Base-by-base conservation (phyloP, 2,888 invertebrate genomes). In the Cephalotes varians region DNA sequence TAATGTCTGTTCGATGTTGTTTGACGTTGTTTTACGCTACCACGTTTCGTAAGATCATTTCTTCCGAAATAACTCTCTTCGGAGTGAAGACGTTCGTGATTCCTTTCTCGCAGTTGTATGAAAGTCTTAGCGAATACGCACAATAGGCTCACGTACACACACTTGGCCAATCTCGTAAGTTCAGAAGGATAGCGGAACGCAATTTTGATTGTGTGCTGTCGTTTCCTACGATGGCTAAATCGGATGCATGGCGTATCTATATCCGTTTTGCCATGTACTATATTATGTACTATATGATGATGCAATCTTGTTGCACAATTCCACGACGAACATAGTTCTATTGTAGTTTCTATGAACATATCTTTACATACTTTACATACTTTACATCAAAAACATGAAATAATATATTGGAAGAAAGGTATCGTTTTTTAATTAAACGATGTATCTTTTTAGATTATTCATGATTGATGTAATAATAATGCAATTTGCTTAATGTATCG, bases 341-440 rank as follows among this genome's bases (percentile, higher is more conserved):
- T 65, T 31, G 65, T 85, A 81, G 83, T 88, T 87, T 85, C 73
- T 86, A 86, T 85, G 81, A 85, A 83, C 76, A 82, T 49, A 34
- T 49, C 37, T 81, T 87, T 87, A n/a, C n/a, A 54, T 88, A n/a
- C n/a, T n/a, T n/a, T 89, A 86, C 80, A 82, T 76, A 72, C 40
- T 76, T 54, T 7, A 21, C 58, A 31, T 79, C 10, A 67, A 86
- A 82, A 77, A 56, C 56, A 40, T 40, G 6, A n/a, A 15, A 37
- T 28, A 12, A 7, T 12, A 37, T 34, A 51, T 56, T 18, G 1
- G 1, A 34, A 51, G 9, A 34, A 58, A 58, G 18, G 4, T 34
- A 49, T 49, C n/a, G n/a, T 49, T 34, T 21, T 1, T 34, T 34
- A 69, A 69, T 69, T 49, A 51, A 31, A 69, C 10, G 10, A n/a